Evolutionary conservation across 2,113 vertebrate species (phyloP).

Genomic region (Saimiri boliviensis): DNA sequence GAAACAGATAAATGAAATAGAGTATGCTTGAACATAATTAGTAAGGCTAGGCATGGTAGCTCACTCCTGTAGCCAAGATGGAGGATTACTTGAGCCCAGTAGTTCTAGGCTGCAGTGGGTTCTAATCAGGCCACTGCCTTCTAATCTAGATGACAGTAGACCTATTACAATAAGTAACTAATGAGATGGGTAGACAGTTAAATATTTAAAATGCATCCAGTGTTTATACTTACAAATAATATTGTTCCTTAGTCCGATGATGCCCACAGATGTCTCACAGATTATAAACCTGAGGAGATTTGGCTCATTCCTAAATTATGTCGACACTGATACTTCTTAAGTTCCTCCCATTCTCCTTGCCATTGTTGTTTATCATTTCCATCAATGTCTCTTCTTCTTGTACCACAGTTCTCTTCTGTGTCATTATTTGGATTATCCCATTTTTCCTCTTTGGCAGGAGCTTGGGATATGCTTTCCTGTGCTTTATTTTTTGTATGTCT

Average conservation of each 20-base stretch:
- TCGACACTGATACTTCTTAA: background rate
- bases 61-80: no score
- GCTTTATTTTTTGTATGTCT: background rate
- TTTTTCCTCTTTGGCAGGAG: background rate
- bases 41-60: no score
- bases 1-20: background rate
- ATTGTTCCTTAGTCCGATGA: background rate
- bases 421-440: background rate
- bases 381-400: background rate
- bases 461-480: background rate
- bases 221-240: background rate
- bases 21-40: background rate
- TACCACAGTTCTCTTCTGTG: rapidly evolving
- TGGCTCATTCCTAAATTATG: background rate
- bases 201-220: background rate
- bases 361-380: background rate
- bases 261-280: background rate
- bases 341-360: background rate
- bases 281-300: background rate
- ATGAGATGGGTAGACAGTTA: background rate
- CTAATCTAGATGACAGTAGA: no score
- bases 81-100: no score
- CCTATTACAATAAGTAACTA: no score
- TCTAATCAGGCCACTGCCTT: no score
- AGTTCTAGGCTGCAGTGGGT: no score